Evolutionary conservation across 2,888 invertebrate genomes (phyloP).

Genomic region (Lampropteryx suffumata): DNA sequence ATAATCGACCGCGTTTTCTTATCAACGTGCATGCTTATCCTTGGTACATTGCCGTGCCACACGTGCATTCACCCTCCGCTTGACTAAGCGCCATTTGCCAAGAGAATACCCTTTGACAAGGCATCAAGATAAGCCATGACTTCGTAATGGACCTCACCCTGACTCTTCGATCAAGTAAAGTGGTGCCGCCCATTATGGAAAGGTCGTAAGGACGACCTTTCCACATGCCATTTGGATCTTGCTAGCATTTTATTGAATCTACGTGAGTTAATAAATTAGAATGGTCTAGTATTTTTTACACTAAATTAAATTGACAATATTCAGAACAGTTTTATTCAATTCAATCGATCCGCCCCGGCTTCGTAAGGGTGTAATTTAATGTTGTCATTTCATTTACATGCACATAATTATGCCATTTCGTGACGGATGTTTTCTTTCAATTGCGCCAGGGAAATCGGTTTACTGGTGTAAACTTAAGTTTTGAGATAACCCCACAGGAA

Average conservation of each 20-base stretch:
- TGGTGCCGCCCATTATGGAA: constrained; percentile 38
- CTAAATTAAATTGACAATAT: too few relatives aligned
- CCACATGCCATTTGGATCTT: constrained; percentile 3
- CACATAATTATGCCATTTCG: too few relatives aligned
- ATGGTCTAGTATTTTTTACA: too few relatives aligned
- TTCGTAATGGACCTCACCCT: constrained; percentile 35
- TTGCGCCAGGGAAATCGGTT: too few relatives aligned
- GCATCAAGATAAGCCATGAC: constrained; percentile 31
- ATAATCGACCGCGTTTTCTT: background rate
- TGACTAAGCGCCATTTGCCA: background rate
- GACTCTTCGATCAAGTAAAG: constrained; percentile 28
- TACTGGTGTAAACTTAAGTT: too few relatives aligned
- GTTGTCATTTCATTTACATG: too few relatives aligned
- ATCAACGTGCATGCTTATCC: background rate
- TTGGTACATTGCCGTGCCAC: background rate
- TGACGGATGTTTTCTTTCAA: too few relatives aligned
- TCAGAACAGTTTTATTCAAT: too few relatives aligned
- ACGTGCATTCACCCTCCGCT: constrained; percentile 11
- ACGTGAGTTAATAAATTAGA: too few relatives aligned
- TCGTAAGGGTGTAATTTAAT: too few relatives aligned
- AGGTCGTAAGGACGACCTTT: constrained; percentile 37
- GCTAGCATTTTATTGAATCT: background rate
- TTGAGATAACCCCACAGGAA: too few relatives aligned
- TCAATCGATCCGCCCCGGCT: too few relatives aligned
- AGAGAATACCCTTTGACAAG: constrained; percentile 21